A percentile compares a stretch with the other conserved stretches of the same genome.
phyloP scores from a whole-genome alignment of 2,113 vertebrate genomes.

The Pelecanus crispus region DNA sequence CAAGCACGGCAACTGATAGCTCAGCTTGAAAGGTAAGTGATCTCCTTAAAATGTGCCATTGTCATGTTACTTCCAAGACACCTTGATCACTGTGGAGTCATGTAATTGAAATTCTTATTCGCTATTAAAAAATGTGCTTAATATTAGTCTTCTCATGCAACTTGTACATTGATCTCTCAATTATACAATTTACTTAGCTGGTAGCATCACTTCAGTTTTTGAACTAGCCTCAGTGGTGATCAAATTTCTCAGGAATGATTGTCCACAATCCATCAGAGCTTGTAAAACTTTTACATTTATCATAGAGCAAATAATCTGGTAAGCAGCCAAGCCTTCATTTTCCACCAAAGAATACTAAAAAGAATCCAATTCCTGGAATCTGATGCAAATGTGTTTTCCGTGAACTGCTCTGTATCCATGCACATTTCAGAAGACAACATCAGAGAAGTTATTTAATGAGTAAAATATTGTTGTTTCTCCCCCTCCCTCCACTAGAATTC shows the following conservation, averaged over 20 bases:
- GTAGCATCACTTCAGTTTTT: slow-evolving; percentile 61
- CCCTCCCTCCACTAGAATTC: not conserved
- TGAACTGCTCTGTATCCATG: slow-evolving; percentile 1
- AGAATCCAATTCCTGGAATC: slow-evolving; percentile 32
- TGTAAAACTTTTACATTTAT: slow-evolving; percentile 60
- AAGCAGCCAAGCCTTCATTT: slow-evolving; percentile 60
- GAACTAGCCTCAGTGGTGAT: slow-evolving; percentile 58
- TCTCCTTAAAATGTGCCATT: not conserved
- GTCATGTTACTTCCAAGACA: not conserved
- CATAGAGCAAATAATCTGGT: slow-evolving; percentile 57
- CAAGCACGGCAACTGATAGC: not conserved
- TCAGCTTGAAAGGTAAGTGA: not conserved
- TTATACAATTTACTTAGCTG: not conserved
- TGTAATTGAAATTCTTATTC: not conserved
- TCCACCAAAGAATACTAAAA: slow-evolving; percentile 57
- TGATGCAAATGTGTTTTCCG: slow-evolving; percentile 41
- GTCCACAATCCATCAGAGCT: slow-evolving; percentile 38
- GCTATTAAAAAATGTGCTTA: not conserved
- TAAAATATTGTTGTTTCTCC: slow-evolving; percentile 47
- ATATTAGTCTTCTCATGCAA: not conserved
- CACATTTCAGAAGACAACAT: not conserved
- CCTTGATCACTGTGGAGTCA: not conserved
- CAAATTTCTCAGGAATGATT: slow-evolving; percentile 67
- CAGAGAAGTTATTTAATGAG: slow-evolving; percentile 36
- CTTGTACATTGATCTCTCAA: not conserved